phyloP scores from a whole-genome alignment of 1,140 invertebrate genomes.

The Pinna nobilis region DNA sequence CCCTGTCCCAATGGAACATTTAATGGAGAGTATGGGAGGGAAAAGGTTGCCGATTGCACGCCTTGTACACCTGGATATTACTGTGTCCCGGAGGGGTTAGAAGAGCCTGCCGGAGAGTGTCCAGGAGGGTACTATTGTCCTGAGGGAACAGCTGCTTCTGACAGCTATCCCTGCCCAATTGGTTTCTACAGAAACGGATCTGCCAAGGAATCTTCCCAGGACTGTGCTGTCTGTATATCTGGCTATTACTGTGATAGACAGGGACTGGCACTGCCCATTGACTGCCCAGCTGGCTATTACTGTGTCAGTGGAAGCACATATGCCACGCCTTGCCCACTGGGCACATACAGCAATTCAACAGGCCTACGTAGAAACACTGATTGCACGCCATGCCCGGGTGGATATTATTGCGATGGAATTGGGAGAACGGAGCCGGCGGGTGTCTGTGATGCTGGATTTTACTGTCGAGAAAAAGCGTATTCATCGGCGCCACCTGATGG shows the following conservation, averaged over 20 bases:
- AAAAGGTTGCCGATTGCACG: slow-evolving; percentile 65
- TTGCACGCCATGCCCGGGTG: slow-evolving; percentile 71
- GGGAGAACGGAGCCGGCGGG: slow-evolving; percentile 67
- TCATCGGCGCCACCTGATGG: slow-evolving; percentile 72
- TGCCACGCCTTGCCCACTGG: slow-evolving; percentile 68
- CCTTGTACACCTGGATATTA: slow-evolving; percentile 67
- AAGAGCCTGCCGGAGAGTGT: slow-evolving; percentile 58
- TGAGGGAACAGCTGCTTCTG: slow-evolving; percentile 57
- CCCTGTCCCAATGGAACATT: slow-evolving; percentile 71
- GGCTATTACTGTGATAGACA: slow-evolving; percentile 69
- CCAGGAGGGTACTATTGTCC: slow-evolving; percentile 68
- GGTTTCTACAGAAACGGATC: slow-evolving; percentile 71
- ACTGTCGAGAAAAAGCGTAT: slow-evolving; percentile 70
- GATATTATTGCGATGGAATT: slow-evolving; percentile 72
- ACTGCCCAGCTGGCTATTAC: slow-evolving; percentile 68
- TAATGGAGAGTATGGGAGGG: slow-evolving; percentile 58
- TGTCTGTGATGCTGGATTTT: slow-evolving; percentile 71
- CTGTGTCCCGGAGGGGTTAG: slow-evolving; percentile 58
- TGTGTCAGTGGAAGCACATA: slow-evolving; percentile 70
- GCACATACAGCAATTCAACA: slow-evolving; percentile 71
- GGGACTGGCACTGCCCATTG: slow-evolving; percentile 66
- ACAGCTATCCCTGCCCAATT: slow-evolving; percentile 67
- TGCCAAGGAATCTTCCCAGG: slow-evolving; percentile 69
- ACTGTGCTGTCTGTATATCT: slow-evolving; percentile 71
- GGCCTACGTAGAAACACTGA: slow-evolving; percentile 64